Evolutionary conservation across 2,888 invertebrate species (phyloP).

Genomic region (Frankliniella intonsa): DNA sequence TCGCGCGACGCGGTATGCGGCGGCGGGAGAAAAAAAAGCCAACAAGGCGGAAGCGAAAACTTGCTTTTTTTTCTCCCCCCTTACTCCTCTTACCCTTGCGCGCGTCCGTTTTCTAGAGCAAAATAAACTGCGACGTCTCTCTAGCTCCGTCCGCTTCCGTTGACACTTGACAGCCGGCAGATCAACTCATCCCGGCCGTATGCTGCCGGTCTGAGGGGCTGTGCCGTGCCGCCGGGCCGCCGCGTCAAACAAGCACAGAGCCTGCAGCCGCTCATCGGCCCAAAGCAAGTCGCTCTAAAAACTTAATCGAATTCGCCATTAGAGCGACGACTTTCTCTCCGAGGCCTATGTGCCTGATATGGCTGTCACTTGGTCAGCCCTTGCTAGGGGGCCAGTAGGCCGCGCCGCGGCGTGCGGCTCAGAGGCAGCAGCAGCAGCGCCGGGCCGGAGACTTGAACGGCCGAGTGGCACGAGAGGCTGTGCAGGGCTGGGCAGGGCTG

Average conservation of each 20-base stretch:
- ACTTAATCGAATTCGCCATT: slow-evolving; percentile 14
- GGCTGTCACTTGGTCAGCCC: slow-evolving; percentile 13
- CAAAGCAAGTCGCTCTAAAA: neutral
- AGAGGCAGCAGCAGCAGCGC: neutral
- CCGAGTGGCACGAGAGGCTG: neutral
- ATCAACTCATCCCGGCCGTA: no score
- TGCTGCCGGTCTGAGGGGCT: no score
- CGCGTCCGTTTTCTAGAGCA: no score
- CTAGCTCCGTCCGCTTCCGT: neutral
- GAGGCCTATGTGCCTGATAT: slow-evolving; percentile 22
- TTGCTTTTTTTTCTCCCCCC: no score
- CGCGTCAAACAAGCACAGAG: no score
- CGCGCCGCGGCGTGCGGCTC: neutral
- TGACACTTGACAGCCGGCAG: neutral
- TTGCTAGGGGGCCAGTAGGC: slow-evolving; percentile 16
- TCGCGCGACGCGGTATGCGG: no score
- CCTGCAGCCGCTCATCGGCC: neutral
- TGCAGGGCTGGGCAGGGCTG: neutral
- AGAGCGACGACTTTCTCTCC: slow-evolving; percentile 10
- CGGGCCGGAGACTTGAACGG: slow-evolving; percentile 6
- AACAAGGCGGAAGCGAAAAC: no score
- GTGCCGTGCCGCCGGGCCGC: no score
- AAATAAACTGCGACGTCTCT: neutral
- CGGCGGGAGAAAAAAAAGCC: no score
- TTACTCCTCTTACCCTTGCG: no score